Base-by-base conservation (phyloP, 2,797 vertebrate genomes). In the Eutrigla gurnardus region DNA sequence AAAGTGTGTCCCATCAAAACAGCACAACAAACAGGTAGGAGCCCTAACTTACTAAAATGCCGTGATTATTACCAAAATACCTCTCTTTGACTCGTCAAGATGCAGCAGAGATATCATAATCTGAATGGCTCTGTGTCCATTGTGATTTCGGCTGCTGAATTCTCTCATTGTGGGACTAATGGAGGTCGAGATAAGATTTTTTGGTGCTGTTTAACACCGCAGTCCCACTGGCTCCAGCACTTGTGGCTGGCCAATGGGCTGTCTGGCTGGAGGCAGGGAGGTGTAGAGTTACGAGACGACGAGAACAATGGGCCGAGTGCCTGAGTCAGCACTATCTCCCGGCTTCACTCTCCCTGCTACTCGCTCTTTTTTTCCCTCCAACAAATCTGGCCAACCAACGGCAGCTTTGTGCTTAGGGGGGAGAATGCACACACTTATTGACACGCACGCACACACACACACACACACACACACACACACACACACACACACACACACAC, bases 301-400 rank as follows among this genome's bases (percentile, higher is more conserved):
- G 59, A 89, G 90, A 94, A 94, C 93, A 94, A 94, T 94, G 84
- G 92, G 74, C 80, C 70, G 10, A 87, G 80, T n/a, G 84, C 88
- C 91, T 94, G 92, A 94, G 90, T 94, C 93, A 94, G 93, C 93
- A 91, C 84, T 92, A 87, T 88, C 86, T 85, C 77, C 64, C 80
- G 17, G 73, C 81, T 80, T 68, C 62, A 8, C 86, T 78, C 81
- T 84, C 78, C 78, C 55, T 64, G 68, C 80, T 79, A 67, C 81
- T 82, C 62, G 53, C 80, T 65, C 46, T 36, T 80, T 87, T 80
- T 87, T 90, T 79, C 89, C 89, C 89, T 89, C 90, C 91, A 86
- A 86, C 79, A 86, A 73, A 84, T 81, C 84, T 60, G 42, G 75
- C 81, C 83, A 81, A 70, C 91, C 93, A 93, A 92, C 92, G 43